phyloP scores from a whole-genome alignment of 2,113 vertebrate genomes.

The Panurus biarmicus region DNA sequence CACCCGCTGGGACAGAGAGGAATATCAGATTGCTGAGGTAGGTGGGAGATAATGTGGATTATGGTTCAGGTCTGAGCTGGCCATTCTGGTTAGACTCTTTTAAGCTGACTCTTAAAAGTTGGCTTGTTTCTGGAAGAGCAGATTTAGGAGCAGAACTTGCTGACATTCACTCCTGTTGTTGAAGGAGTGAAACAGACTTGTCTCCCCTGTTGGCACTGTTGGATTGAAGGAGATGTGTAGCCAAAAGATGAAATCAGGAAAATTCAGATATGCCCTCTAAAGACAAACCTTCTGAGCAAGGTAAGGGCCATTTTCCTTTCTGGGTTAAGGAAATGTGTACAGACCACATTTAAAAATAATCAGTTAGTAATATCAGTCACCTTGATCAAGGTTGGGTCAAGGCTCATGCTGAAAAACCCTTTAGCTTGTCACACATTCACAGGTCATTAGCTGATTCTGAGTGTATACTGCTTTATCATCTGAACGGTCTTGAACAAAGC shows the following conservation, averaged over 20 bases:
- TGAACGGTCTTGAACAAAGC: neutral
- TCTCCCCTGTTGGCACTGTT: rapidly evolving
- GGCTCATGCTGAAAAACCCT: neutral
- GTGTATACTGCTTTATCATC: neutral
- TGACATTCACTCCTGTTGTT: neutral
- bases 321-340: neutral
- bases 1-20: neutral
- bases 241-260: neutral
- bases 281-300: neutral
- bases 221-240: neutral
- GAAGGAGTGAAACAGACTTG: neutral
- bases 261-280: neutral
- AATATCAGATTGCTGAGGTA: neutral
- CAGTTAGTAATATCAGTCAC: neutral
- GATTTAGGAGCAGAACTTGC: neutral
- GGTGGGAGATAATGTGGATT: neutral
- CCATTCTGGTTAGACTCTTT: neutral
- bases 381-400: neutral
- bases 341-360: neutral
- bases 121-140: neutral
- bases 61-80: neutral
- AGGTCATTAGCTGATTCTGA: neutral
- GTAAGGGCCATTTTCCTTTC: neutral
- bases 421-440: neutral
- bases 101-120: neutral